phyloP scores from a whole-genome alignment of 2,797 vertebrate genomes.

The Acestrorhynchus altus region DNA sequence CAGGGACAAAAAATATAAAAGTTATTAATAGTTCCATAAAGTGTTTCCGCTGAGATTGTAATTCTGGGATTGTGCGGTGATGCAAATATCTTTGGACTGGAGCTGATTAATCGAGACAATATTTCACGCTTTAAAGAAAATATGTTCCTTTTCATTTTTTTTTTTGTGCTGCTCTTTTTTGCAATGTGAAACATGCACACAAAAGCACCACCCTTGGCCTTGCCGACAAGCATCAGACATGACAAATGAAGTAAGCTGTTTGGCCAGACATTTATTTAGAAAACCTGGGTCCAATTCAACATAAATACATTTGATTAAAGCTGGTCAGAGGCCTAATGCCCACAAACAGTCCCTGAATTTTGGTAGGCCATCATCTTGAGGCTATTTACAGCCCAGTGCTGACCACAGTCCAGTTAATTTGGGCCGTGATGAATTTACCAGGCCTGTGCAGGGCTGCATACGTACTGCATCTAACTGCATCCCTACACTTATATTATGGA shows the following conservation, averaged over 20 bases:
- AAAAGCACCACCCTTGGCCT: constrained; percentile 3
- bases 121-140: constrained; percentile 17
- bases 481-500: constrained; percentile 27
- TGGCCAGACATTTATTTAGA: constrained; percentile 40
- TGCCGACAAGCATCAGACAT: background rate
- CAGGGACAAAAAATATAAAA: constrained; percentile 59
- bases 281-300: constrained; percentile 54
- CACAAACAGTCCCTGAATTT: constrained; percentile 40
- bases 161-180: background rate
- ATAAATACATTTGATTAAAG: constrained; percentile 62
- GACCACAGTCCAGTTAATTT: constrained; percentile 55
- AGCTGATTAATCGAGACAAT: constrained; percentile 50
- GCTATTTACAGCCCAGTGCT: constrained; percentile 46
- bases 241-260: constrained; percentile 28
- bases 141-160: background rate
- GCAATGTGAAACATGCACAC: background rate
- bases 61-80: constrained; percentile 48
- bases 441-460: constrained; percentile 31
- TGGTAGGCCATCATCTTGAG: constrained; percentile 58
- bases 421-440: constrained; percentile 52
- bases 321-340: constrained; percentile 47
- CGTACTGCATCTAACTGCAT: constrained; percentile 25
- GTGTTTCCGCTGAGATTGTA: constrained; percentile 60
- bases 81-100: constrained; percentile 55
- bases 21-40: constrained; percentile 64